A percentile compares a stretch with the other conserved stretches of the same genome.
Conservation (phyloP, 2,888 invertebrate genomes). For the Autographa gamma region DNA sequence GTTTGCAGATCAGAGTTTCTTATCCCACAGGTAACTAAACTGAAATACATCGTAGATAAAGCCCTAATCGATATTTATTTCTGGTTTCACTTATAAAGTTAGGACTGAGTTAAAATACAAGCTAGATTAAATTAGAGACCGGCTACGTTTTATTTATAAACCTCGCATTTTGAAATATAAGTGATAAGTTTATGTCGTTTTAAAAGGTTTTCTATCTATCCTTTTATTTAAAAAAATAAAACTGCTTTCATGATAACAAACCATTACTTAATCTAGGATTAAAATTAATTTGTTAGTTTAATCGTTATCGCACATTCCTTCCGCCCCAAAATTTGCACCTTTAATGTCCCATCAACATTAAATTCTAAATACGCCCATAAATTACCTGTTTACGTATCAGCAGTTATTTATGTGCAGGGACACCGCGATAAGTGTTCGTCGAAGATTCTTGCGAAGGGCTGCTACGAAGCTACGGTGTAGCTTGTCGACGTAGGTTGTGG, state of each 20-base stretch:
- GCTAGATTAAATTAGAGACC: no score
- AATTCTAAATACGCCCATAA: slow-evolving; percentile 44
- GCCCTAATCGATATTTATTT: no score
- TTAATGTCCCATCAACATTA: slow-evolving; percentile 21
- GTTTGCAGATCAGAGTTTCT: no score
- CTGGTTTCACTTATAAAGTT: no score
- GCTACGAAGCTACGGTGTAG: slow-evolving; percentile 61
- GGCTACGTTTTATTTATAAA: no score
- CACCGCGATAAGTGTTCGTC: slow-evolving; percentile 51
- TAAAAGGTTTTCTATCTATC: no score
- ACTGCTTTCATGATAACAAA: not conserved
- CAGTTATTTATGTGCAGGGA: slow-evolving; percentile 55
- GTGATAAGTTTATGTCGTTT: no score
- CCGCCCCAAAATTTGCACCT: slow-evolving; percentile 14
- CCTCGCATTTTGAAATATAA: no score
- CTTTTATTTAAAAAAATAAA: no score
- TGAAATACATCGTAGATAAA: no score
- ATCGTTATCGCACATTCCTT: slow-evolving; percentile 12
- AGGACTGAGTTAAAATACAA: no score
- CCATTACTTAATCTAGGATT: not conserved
- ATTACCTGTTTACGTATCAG: slow-evolving; percentile 49
- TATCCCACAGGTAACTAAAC: no score
- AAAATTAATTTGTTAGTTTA: not conserved
- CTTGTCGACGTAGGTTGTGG: slow-evolving; percentile 44
- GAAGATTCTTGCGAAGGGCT: slow-evolving; percentile 51